Percentiles rank a stretch among this genome's conserved stretches.
These are phyloP conservation scores for Triplophysa dalaica DNA, from an alignment of 2,113 vertebrate species.

Conservation along the genomic window DNA sequence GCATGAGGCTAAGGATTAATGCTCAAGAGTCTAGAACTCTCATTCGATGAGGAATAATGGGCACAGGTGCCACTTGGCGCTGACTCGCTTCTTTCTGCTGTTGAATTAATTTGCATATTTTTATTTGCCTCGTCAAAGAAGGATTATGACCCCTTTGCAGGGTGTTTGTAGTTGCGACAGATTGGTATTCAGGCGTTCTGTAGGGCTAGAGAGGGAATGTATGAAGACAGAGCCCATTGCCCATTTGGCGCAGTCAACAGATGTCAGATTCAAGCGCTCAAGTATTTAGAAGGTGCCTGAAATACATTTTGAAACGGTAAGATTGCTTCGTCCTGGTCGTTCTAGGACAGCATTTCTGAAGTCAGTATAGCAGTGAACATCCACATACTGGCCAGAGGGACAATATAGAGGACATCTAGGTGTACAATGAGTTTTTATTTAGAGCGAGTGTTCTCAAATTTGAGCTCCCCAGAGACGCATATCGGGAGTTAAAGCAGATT, in stretches of 20 bases:
- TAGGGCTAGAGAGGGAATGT: conserved; percentile 5
- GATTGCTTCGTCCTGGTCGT: neutral
- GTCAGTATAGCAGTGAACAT: neutral
- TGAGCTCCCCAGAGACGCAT: too few relatives aligned
- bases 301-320: neutral
- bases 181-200: conserved; percentile 29
- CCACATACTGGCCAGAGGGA: neutral
- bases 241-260: conserved; percentile 9
- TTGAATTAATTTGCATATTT: conserved; percentile 32
- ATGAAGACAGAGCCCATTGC: conserved; percentile 24
- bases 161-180: conserved; percentile 15
- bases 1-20: conserved; percentile 10
- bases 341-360: neutral
- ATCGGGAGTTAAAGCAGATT: too few relatives aligned
- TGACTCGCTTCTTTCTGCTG: conserved; percentile 26
- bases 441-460: too few relatives aligned
- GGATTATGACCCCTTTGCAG: conserved; percentile 27
- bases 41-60: conserved; percentile 9
- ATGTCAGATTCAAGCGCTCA: neutral
- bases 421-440: neutral
- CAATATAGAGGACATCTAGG: neutral
- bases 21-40: neutral
- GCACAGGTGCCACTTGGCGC: neutral
- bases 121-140: conserved; percentile 29
- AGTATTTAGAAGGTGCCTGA: neutral